Conservation (phyloP, 2,797 vertebrate genomes). For the Falco berigora region DNA sequence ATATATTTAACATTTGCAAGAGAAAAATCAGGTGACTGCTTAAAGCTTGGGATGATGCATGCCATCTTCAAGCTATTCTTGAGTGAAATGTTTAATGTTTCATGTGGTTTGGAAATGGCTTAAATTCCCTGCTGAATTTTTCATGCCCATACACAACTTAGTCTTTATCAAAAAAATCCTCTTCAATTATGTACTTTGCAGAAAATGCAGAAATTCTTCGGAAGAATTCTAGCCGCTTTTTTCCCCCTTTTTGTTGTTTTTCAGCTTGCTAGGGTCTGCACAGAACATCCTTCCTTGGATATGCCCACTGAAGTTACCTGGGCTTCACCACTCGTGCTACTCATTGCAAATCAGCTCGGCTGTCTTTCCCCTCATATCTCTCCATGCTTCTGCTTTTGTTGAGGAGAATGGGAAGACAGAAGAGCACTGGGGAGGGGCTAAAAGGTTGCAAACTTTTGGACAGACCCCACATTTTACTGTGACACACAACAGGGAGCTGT, state of each 20-base stretch:
- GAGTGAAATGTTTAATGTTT: conserved; percentile 50
- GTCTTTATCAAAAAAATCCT: conserved; percentile 26
- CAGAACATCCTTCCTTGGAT: neutral
- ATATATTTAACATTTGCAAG: conserved; percentile 9
- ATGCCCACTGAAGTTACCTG: neutral
- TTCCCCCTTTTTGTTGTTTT: neutral
- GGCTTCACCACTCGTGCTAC: neutral
- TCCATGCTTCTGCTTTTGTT: neutral
- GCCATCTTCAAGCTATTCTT: conserved; percentile 36
- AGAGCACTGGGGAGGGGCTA: neutral
- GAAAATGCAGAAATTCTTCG: neutral
- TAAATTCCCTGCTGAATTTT: conserved; percentile 60
- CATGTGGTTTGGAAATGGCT: conserved; percentile 42
- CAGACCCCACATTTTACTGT: neutral
- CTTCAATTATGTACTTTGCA: conserved; percentile 40
- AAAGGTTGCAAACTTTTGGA: neutral
- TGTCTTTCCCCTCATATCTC: neutral
- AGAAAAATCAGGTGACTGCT: conserved; percentile 16
- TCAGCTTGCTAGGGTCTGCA: neutral
- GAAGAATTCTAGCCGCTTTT: neutral
- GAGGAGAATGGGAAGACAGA: neutral
- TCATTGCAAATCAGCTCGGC: conserved; percentile 23
- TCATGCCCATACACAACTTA: conserved; percentile 47
- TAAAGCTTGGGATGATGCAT: conserved; percentile 19
- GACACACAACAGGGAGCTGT: neutral